These are phyloP conservation scores for Apeira syringaria DNA, from an alignment of 2,888 invertebrate species.

Conservation along the genomic window DNA sequence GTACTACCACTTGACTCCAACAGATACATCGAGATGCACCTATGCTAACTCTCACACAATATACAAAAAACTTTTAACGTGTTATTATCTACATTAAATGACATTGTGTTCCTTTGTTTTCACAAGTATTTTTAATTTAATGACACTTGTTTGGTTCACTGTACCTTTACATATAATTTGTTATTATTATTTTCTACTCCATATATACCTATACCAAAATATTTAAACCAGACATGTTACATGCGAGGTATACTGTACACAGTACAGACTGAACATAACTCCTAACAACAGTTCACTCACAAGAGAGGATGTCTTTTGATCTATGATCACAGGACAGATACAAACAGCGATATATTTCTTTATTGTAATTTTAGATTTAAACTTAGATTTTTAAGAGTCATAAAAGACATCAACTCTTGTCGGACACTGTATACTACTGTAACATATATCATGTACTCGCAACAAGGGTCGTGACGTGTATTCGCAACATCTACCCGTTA, in stretches of 20 bases:
- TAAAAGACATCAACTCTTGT: slow-evolving; percentile 32
- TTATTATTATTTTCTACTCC: slow-evolving; percentile 9
- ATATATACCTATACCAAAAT: slow-evolving; percentile 14
- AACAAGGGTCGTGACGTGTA: slow-evolving; percentile 15
- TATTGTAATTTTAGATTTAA: no score
- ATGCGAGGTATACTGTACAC: slow-evolving; percentile 50
- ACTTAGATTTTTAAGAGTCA: neutral
- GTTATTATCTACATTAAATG: slow-evolving; percentile 32
- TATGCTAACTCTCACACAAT: slow-evolving; percentile 77
- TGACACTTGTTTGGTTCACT: slow-evolving; percentile 10
- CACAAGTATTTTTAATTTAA: slow-evolving; percentile 18
- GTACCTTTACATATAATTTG: slow-evolving; percentile 10
- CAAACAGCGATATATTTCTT: no score
- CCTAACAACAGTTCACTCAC: slow-evolving; percentile 59
- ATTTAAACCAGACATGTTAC: slow-evolving; percentile 44
- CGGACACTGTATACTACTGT: slow-evolving; percentile 39
- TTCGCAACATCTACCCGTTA: slow-evolving; percentile 2
- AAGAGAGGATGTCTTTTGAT: slow-evolving; percentile 49
- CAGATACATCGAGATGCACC: slow-evolving; percentile 81
- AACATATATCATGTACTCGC: slow-evolving; percentile 34
- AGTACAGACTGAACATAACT: slow-evolving; percentile 65
- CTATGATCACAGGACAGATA: slow-evolving; percentile 2
- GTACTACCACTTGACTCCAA: slow-evolving; percentile 78
- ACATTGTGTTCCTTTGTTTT: slow-evolving; percentile 25
- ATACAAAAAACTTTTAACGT: slow-evolving; percentile 63